Base-by-base conservation (phyloP, 2,797 vertebrate species). In the Anomalospiza imberbis region DNA sequence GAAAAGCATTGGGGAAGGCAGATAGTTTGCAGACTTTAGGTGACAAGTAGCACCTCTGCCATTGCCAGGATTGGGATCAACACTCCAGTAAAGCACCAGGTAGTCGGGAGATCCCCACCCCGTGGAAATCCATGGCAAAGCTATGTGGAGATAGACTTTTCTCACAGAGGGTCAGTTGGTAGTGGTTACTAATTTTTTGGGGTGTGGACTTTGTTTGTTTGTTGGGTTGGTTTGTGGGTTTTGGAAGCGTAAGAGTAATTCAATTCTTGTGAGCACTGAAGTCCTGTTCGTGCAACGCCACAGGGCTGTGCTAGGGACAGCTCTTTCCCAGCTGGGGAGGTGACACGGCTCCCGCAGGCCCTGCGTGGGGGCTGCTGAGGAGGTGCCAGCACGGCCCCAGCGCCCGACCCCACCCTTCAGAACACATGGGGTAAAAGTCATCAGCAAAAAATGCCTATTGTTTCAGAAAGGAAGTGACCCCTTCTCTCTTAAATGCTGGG, bases 381-480 rank as follows among this genome's bases (percentile, higher is more conserved):
- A 76, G 82, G 14, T 55, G 48, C 31, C 66, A 62, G 62, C 65
- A 48, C 38, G 8, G 78, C 61, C 60, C 62, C 70, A 65, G 74
- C 42, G 17, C 57, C 54, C 17, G 36, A 28, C 57, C 40, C 85
- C 72, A 45, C 32, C 84, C 50, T 66, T 12, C 51, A 24, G 81
- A 78, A 60, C 71, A 42, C 45, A 14, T 2, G 45, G 60, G 42
- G 47, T 34, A 84, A 92, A 85, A 93, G 83, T 96, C 92, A 94
- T 57, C 91, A 79, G 68, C 55, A 81, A 95, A 92, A 97, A 96
- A 95, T 92, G 84, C 51, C 86, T 93, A 96, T 97, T 97, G 97
- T 97, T 97, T 96, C 92, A 94, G 85, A 97, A 93, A 94, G 97
- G 96, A 97, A 97, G 87, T 93, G 93, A 93, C 79, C 91, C 66